A percentile compares a stretch with the other conserved stretches of the same genome.
Conservation (phyloP, 64 coral and sea anemone genomes). For the Exaiptasia diaphana region DNA sequence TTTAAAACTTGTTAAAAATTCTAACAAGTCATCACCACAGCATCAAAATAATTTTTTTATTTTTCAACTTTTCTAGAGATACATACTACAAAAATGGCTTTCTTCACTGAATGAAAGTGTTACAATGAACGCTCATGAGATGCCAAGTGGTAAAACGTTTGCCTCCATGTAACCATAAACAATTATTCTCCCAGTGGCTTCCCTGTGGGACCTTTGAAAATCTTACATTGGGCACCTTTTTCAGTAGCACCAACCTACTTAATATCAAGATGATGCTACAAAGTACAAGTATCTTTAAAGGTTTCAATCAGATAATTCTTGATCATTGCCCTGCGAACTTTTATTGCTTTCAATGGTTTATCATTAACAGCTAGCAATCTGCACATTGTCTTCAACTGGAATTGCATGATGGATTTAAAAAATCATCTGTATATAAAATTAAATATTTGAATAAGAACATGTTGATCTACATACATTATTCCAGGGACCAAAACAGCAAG, state of each 20-base stretch:
- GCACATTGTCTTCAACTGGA: too few species aligned
- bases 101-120: slow-evolving; percentile 35
- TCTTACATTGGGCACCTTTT: slow-evolving; percentile 54
- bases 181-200: slow-evolving; percentile 52
- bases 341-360: background rate
- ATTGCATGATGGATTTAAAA: too few species aligned
- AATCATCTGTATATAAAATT: background rate
- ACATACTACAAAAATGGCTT: too few species aligned
- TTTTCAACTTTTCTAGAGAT: too few species aligned
- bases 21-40: slow-evolving; percentile 32
- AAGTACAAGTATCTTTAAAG: background rate
- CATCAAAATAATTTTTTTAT: slow-evolving; percentile 7
- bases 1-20: background rate
- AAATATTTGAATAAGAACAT: background rate
- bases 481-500: background rate
- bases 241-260: background rate
- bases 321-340: background rate
- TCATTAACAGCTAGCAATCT: background rate
- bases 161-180: slow-evolving; percentile 28
- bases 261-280: background rate
- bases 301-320: background rate
- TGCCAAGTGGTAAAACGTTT: slow-evolving; percentile 30
- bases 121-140: slow-evolving; percentile 42
- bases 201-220: slow-evolving; percentile 31
- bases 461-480: background rate